Conservation (phyloP, 1,140 invertebrate species). For the Cherax destructor region DNA sequence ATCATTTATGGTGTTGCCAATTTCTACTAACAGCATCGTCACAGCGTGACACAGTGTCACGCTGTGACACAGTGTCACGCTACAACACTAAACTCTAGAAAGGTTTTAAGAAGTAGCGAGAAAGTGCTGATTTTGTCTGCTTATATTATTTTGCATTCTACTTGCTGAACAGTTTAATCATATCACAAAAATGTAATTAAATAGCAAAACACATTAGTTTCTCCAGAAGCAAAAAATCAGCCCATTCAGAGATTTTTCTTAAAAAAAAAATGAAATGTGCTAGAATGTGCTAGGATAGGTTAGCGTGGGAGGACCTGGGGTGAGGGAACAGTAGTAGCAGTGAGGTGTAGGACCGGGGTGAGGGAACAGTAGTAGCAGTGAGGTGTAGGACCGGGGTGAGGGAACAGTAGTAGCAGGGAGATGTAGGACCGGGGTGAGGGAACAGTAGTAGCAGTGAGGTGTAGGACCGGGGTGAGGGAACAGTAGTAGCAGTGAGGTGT, state of each 20-base stretch:
- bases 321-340: not conserved
- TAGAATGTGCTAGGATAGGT: not conserved
- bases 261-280: not conserved
- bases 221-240: not conserved
- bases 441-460: not conserved
- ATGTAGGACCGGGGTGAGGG: not conserved
- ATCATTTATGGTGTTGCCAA: not conserved
- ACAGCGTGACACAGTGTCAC: no score
- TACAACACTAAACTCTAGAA: not conserved
- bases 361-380: no score
- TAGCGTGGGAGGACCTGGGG: not conserved
- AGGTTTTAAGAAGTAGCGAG: not conserved
- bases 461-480: not conserved
- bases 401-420: no score
- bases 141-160: not conserved
- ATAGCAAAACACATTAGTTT: not conserved
- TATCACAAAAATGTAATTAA: not conserved
- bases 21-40: not conserved
- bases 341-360: not conserved
- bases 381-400: no score
- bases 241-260: not conserved
- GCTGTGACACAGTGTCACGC: not conserved
- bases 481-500: no score
- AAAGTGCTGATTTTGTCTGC: slow-evolving; percentile 2
- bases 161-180: not conserved